Evolutionary conservation across 1,140 invertebrate species (phyloP).

Genomic region (Bicyclus anynana): DNA sequence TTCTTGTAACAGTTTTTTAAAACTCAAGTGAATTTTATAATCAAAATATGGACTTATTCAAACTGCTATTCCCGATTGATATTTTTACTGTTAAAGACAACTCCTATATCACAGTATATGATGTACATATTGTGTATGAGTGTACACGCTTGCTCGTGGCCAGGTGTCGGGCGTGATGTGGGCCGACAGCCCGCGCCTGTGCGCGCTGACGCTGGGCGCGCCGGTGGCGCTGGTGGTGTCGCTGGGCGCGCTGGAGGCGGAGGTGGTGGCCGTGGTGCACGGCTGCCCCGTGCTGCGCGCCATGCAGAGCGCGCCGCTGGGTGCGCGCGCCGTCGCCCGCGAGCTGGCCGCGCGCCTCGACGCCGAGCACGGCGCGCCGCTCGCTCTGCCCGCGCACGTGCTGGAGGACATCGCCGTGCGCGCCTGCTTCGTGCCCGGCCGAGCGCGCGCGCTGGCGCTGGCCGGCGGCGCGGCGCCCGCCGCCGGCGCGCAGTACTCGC

Average conservation of each 20-base stretch:
- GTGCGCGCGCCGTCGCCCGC: conserved; percentile 39
- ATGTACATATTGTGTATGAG: too few species aligned
- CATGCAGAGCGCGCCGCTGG: conserved; percentile 50
- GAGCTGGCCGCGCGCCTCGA: conserved; percentile 44
- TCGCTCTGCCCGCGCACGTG: conserved; percentile 37
- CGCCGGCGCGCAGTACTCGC: conserved; percentile 25
- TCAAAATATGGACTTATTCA: too few species aligned
- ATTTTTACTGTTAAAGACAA: too few species aligned
- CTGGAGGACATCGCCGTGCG: conserved; percentile 64
- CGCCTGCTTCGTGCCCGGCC: conserved; percentile 50
- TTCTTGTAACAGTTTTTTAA: too few species aligned
- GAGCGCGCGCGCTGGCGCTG: conserved; percentile 31
- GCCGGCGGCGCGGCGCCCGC: conserved; percentile 16
- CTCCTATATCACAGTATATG: too few species aligned
- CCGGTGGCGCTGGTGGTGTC: conserved; percentile 46
- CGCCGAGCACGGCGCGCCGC: conserved; percentile 35
- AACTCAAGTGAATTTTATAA: too few species aligned
- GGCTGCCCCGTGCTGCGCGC: conserved; percentile 50
- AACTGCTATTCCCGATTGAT: too few species aligned
- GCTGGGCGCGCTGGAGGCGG: conserved; percentile 47
- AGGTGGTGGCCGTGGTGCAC: conserved; percentile 58
- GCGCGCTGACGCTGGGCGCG: conserved; percentile 52
- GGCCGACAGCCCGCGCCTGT: conserved; percentile 52
- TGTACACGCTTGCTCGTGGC: not conserved
- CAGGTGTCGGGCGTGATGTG: conserved; percentile 60